Percentiles rank a stretch among this genome's conserved stretches.
These are phyloP conservation scores for Enhydra lutris DNA, from an alignment of 2,113 vertebrate genomes.

Conservation along the genomic window DNA sequence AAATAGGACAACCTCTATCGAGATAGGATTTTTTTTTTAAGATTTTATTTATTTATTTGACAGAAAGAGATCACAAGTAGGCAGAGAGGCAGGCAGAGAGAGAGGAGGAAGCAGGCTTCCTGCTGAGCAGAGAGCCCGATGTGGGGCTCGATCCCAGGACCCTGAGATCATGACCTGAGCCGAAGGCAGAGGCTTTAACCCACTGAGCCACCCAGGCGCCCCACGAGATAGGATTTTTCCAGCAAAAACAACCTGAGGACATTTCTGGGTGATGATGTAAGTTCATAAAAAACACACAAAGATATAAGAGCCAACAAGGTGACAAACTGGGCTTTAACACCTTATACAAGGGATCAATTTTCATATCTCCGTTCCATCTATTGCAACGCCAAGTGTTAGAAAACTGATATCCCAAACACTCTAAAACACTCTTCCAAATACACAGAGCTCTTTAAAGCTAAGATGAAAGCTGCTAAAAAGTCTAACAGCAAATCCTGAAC, in stretches of 20 bases:
- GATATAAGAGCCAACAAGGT: background rate
- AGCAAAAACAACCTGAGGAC: background rate
- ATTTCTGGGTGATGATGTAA: background rate
- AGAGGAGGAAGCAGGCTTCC: too few relatives aligned
- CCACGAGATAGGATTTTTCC: background rate
- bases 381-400: background rate
- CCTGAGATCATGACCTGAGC: too few relatives aligned
- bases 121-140: too few relatives aligned
- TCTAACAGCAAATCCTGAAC: background rate
- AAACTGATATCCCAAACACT: background rate
- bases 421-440: background rate
- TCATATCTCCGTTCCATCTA: background rate
- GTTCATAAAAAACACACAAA: background rate
- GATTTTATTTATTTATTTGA: too few relatives aligned
- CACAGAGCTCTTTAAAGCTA: slow-evolving; percentile 5
- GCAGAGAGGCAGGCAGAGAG: too few relatives aligned
- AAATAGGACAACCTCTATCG: background rate
- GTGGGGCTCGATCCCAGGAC: too few relatives aligned
- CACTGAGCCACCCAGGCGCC: too few relatives aligned
- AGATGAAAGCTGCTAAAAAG: background rate
- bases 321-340: background rate
- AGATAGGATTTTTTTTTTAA: background rate
- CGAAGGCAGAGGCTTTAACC: too few relatives aligned
- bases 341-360: background rate
- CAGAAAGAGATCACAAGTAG: too few relatives aligned